These are phyloP conservation scores for Siniperca knerii DNA, from an alignment of 2,113 vertebrate genomes.

Conservation along the genomic window DNA sequence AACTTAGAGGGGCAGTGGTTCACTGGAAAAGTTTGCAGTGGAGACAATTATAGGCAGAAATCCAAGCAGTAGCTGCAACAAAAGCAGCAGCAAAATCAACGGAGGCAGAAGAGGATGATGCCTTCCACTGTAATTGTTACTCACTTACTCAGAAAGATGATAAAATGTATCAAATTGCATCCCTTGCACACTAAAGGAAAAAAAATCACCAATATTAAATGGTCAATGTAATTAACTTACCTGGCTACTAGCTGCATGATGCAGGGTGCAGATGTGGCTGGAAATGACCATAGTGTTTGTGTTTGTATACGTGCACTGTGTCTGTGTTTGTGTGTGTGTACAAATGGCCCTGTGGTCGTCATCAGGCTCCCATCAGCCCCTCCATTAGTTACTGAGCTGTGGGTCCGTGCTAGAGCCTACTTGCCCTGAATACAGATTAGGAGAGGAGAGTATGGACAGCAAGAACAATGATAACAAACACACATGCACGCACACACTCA, in stretches of 20 bases:
- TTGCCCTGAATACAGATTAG: constrained; percentile 86
- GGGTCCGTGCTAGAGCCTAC: constrained; percentile 80
- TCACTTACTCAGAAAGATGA: constrained; percentile 78
- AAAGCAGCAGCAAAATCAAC: constrained; percentile 55
- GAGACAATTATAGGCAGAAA: constrained; percentile 78
- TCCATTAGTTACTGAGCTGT: constrained; percentile 85
- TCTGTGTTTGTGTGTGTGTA: constrained; percentile 53
- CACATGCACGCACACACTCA: constrained; percentile 55
- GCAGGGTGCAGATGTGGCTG: constrained; percentile 60
- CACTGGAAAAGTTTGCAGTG: constrained; percentile 73
- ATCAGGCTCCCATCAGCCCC: constrained; percentile 86
- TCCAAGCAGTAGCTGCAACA: constrained; percentile 60
- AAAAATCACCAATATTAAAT: constrained; percentile 74
- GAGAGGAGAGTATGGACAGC: constrained; percentile 65
- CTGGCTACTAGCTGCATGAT: constrained; percentile 65
- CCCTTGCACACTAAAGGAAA: constrained; percentile 57
- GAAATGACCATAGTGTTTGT: constrained; percentile 67
- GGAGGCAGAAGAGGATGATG: constrained; percentile 50
- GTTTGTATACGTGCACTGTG: constrained; percentile 60
- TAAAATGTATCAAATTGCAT: constrained; percentile 80
- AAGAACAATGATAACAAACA: constrained; percentile 78
- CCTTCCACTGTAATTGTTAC: constrained; percentile 74
- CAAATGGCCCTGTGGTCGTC: constrained; percentile 82
- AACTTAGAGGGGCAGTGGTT: constrained; percentile 83
- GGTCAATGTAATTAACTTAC: constrained; percentile 79